phyloP scores from a whole-genome alignment of 2,797 vertebrate genomes.

The Molossus molossus region DNA sequence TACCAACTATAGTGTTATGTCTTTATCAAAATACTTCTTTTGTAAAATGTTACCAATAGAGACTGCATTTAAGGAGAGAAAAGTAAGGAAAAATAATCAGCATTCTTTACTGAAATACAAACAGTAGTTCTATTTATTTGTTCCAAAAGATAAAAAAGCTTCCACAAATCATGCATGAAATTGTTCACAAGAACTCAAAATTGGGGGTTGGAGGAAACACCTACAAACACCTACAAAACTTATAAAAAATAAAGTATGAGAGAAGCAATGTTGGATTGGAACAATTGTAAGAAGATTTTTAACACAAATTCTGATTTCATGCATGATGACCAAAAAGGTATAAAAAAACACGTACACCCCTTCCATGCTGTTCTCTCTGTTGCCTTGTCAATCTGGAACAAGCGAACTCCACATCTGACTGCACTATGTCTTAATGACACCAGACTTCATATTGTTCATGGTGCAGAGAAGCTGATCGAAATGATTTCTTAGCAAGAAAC shows the following conservation, averaged over 20 bases:
- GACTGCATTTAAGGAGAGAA: background rate
- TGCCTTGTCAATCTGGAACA: background rate
- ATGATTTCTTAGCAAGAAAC: background rate
- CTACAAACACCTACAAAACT: background rate
- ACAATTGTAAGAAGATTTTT: background rate
- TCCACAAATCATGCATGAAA: background rate
- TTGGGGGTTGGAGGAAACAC: background rate
- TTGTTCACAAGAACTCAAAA: background rate
- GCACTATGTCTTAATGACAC: background rate
- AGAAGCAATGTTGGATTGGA: background rate
- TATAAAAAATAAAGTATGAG: background rate
- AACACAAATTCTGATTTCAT: background rate
- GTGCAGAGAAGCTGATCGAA: background rate
- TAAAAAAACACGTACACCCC: background rate
- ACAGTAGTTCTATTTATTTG: background rate
- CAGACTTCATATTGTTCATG: background rate
- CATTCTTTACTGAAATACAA: background rate
- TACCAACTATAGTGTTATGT: background rate
- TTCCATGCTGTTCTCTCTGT: background rate
- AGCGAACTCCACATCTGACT: background rate
- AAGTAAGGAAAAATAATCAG: background rate
- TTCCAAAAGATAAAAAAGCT: background rate
- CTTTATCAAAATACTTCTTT: background rate
- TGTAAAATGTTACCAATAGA: background rate
- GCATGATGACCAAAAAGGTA: background rate